Base-by-base conservation (phyloP, 2,797 vertebrate genomes). In the Pantherophis vulpinus region DNA sequence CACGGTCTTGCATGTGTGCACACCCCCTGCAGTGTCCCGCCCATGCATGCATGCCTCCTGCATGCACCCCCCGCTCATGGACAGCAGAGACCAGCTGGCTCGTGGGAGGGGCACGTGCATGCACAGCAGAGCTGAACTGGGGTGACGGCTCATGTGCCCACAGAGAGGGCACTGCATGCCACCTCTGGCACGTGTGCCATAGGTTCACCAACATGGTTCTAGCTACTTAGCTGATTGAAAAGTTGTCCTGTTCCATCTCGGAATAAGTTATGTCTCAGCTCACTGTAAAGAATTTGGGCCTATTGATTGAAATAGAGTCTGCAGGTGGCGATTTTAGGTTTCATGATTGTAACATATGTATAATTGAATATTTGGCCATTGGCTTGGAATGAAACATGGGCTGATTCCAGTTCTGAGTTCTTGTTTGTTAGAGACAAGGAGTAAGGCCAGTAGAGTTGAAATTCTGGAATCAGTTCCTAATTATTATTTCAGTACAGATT, bases 391-490 rank as follows among this genome's bases (percentile, higher is more conserved):
- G 92, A 96, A 95, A 94, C 91, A 96, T 95, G 96, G 96, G 95
- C 94, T 95, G 94, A 93, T 93, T 97, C 96, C 96, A 96, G 93
- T 93, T 97, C 96, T 93, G 95, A 56, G 96, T 96, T 97, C 96
- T 97, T 96, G 95, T 97, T 97, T 97, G 95, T 96, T 95, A 97
- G 94, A 96, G 96, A 97, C 96, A 96, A 96, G 95, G 91, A 96
- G 95, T 94, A 95, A 97, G 94, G 97, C 95, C 96, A 97, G 93
- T 95, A 93, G 95, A 96, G 96, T 96, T 95, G 95, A 95, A 63
- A 89, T 0, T 0, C 92, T 93, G 95, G 92, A 95, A 95, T 96
- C 96, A 97, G 91, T 95, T 96, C 93, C 95, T 94, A 94, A 94
- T 95, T 59, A 59, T 59, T 60, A 60, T 60, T 97, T 95, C 96